These are phyloP conservation scores for Drosophila arizonae DNA, from an alignment of 1,140 invertebrate genomes.

Conservation along the genomic window DNA sequence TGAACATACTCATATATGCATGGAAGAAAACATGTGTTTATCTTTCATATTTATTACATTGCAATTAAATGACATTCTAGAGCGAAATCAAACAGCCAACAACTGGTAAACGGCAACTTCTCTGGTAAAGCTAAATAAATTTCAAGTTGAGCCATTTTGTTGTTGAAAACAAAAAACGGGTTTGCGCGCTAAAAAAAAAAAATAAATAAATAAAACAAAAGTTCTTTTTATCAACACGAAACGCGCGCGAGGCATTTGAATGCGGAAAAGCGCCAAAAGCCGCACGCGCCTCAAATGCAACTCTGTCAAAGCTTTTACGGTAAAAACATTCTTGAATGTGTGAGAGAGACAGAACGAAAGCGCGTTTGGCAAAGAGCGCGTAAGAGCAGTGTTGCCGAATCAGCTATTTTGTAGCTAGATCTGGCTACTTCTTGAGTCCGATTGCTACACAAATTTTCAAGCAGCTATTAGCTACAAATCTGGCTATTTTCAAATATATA, in stretches of 20 bases:
- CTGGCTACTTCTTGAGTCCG: too few relatives aligned
- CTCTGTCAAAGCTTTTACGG: slow-evolving; percentile 41
- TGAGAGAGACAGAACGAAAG: background rate
- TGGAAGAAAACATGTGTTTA: slow-evolving; percentile 12
- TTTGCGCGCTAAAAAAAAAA: slow-evolving; percentile 24
- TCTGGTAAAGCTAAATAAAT: slow-evolving; percentile 27
- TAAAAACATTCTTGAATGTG: background rate
- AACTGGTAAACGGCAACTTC: slow-evolving; percentile 9
- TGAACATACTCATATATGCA: background rate
- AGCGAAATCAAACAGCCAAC: background rate
- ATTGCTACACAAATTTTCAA: too few relatives aligned
- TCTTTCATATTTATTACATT: slow-evolving; percentile 26
- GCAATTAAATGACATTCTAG: slow-evolving; percentile 4
- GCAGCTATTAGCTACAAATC: too few relatives aligned
- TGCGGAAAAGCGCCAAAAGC: slow-evolving; percentile 4
- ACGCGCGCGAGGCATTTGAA: slow-evolving; percentile 19
- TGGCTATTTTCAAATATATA: too few relatives aligned
- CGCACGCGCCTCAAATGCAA: slow-evolving; percentile 39
- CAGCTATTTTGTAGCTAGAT: too few relatives aligned
- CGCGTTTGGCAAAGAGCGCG: slow-evolving; percentile 11
- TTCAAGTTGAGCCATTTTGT: slow-evolving; percentile 4
- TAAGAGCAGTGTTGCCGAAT: too few relatives aligned
- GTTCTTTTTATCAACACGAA: background rate
- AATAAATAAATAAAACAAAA: background rate
- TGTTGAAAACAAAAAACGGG: slow-evolving; percentile 28